Conservation (phyloP, 2,113 vertebrate species). For the Zingel zingel region DNA sequence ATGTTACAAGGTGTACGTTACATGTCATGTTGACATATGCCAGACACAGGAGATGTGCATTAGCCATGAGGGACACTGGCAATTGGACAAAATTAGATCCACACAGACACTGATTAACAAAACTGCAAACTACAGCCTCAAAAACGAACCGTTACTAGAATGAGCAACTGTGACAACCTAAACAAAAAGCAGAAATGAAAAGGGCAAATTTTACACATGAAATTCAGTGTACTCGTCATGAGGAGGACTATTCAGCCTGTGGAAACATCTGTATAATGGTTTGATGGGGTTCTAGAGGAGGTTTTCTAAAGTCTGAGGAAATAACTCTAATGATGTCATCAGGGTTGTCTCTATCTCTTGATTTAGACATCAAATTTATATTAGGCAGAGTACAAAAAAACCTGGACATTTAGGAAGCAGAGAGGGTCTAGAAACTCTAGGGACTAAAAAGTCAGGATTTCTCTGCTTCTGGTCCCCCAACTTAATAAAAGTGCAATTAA, state of each 20-base stretch:
- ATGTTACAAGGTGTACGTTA: not conserved
- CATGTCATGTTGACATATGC: not conserved
- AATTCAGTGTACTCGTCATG: too few species aligned
- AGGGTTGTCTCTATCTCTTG: not conserved
- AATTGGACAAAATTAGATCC: conserved; percentile 4
- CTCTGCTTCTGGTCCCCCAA: conserved; percentile 5
- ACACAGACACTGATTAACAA: conserved; percentile 6
- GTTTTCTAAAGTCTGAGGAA: conserved; percentile 2
- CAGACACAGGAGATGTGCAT: conserved; percentile 8
- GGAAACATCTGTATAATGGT: not conserved
- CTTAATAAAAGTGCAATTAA: conserved; percentile 20
- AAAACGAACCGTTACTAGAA: not conserved
- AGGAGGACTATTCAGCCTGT: not conserved
- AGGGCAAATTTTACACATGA: not conserved
- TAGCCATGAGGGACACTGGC: conserved; percentile 1
- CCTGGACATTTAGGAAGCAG: not conserved
- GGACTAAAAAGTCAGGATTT: not conserved
- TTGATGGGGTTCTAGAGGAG: conserved; percentile 3
- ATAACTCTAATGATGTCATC: not conserved
- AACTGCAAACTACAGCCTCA: not conserved
- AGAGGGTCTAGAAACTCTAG: not conserved
- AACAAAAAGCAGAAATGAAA: conserved; percentile 8
- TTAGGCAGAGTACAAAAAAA: not conserved
- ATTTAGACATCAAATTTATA: not conserved
- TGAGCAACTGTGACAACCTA: conserved; percentile 14